Base-by-base conservation (phyloP, 2,888 invertebrate genomes). In the Dyspetes luteomarginatus region DNA sequence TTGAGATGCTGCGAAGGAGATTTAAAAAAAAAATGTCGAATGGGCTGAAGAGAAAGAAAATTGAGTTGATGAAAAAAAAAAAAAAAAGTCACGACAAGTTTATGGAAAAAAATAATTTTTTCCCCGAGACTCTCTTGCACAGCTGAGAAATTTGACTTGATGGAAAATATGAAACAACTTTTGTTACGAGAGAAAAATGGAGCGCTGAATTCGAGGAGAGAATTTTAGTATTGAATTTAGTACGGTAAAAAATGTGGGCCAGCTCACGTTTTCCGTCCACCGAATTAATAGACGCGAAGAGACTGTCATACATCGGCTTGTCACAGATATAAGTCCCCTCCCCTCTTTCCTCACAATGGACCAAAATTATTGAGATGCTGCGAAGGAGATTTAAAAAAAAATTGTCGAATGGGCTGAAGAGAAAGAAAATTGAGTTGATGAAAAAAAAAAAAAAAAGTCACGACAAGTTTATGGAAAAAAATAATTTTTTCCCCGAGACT, bases 81-180 rank as follows among this genome's bases (percentile, higher is more conserved):
- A n/a, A n/a, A n/a, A n/a, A n/a, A n/a, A n/a, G n/a, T n/a, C n/a
- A n/a, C n/a, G n/a, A 36, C 12, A 36, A 36, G 12, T 36, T 36
- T 17, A 9, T 22, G 50, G 4, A 5, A 15, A 26, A 52, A 17
- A 45, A 41, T 26, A 45, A 64, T 19, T 26, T 55, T 52, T 55
- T 22, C 4, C 55, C n/a, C n/a, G n/a, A n/a, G n/a, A n/a, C n/a
- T 1, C 5, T n/a, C 19, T n/a, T 22, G 0, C 9, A 3, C 15
- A 19, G 0, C 15, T 17, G 2, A n/a, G 48, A 17, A 1, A 7
- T 26, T 19, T 0, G 12, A 55, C 17, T 75, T 60, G 28, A 43
- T 68, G 52, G 26, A 22, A 67, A 75, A 52, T 17, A 41, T 24
- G n/a, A 50, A 17, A 19, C 22, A 62, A 60, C 58, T 68, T 28